Evolutionary conservation across 2,797 vertebrate species (phyloP), one percentile per base, ranked within the genome.

Genomic region (Hoplostethus mediterraneus): DNA sequence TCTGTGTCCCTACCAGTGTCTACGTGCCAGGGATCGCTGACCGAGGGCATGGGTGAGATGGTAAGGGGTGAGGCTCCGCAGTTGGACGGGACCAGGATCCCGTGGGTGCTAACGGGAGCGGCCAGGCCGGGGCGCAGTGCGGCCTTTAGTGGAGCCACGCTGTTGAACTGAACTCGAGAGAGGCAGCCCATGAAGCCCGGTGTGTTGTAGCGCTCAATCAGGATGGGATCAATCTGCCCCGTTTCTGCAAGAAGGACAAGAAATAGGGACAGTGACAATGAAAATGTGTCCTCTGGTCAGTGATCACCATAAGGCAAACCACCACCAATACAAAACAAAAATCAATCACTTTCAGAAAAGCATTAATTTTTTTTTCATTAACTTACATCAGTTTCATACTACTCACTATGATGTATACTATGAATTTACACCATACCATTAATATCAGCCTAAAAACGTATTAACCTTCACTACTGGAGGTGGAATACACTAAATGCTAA

Each of bases 151-250:
- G 98, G 98, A 0, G 97, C 95, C 28, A 98, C 90, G 2, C 93
- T 94, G 94, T 99, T 98, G 83, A 98, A 96, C 91, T 97, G 97
- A 5, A 99, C 98, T 59, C 96, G 90, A 0, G 98, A 99, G 2
- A 99, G 91, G 82, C 98, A 99, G 75, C 98, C 98, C 16, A 97
- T 96, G 59, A 99, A 99, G 59, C 98, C 98, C 0, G 97, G 98
- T 0, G 97, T 98, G 92, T 97, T 99, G 90, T 99, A 99, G 64
- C 96, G 96, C 84, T 96, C 96, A 4, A 99, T 98, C 2, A 95
- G 81, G 67, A 98, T 94, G 31, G 94, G 95, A 87, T 99, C 98
- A 1, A 99, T 97, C 90, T 96, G 96, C 30, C 97, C 97, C 0
- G 96, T 98, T 92, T 99, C 98, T 99, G 13, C 5, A 67, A 63